phyloP scores from a whole-genome alignment of 2,797 vertebrate genomes.

The Lacerta viridis region DNA sequence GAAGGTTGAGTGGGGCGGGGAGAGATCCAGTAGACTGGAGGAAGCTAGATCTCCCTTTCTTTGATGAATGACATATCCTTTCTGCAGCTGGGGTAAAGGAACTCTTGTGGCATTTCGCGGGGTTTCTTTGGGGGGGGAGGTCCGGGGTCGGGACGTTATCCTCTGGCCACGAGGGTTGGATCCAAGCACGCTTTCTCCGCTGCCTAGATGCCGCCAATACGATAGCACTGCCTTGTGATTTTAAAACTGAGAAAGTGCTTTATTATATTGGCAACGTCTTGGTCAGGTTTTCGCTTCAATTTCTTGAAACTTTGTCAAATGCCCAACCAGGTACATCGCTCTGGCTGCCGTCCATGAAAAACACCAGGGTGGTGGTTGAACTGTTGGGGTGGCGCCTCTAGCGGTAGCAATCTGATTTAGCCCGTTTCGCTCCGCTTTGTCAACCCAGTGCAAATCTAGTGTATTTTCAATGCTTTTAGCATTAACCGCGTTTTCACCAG shows the following conservation, averaged over 20 bases:
- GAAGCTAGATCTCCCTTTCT: no score
- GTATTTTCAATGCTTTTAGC: no score
- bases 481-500: no score
- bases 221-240: slow-evolving; percentile 39
- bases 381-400: neutral
- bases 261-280: slow-evolving; percentile 46
- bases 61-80: neutral
- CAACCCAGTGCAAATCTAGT: no score
- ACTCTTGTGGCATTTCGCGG: neutral
- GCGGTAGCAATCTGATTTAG: no score
- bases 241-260: slow-evolving; percentile 43
- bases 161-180: neutral
- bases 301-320: neutral
- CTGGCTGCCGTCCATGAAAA: no score
- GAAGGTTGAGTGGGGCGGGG: neutral
- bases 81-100: neutral
- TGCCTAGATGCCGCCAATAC: slow-evolving; percentile 48
- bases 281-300: neutral
- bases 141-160: neutral
- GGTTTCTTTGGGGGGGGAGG: neutral
- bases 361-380: neutral
- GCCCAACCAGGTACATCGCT: neutral
- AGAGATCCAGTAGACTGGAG: neutral
- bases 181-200: neutral
- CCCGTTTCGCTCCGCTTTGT: no score